These are phyloP conservation scores for Aurelia aurita DNA, from an alignment of 30 jellyfish, hydroid and myxozoan species.

Conservation along the genomic window DNA sequence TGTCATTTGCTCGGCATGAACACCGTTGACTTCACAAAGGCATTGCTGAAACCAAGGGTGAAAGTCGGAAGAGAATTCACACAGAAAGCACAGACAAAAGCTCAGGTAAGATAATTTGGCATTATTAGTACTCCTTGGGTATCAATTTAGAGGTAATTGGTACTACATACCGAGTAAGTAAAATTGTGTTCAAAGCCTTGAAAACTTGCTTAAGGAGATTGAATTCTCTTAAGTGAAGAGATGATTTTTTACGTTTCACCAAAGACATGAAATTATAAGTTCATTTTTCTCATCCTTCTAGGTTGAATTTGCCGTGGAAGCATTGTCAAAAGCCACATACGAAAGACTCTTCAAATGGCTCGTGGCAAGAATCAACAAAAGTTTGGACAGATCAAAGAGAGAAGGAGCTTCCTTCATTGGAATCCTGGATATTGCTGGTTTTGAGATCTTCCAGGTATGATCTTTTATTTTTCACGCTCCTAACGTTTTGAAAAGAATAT, in stretches of 20 bases:
- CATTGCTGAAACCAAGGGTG: conserved; percentile 95
- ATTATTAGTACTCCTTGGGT: too few species aligned
- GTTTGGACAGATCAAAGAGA: conserved; percentile 92
- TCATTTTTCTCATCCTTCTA: background rate
- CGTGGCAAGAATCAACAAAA: conserved; percentile 96
- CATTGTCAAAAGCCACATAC: conserved; percentile 91
- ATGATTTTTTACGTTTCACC: too few species aligned
- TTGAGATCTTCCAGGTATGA: conserved; percentile 95
- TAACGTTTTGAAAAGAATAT: background rate
- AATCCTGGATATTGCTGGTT: conserved; percentile 99
- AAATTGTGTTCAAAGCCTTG: too few species aligned
- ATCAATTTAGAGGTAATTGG: too few species aligned
- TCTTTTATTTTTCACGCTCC: background rate
- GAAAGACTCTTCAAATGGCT: conserved; percentile 99
- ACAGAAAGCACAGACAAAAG: conserved; percentile 96
- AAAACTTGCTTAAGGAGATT: too few species aligned
- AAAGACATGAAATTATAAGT: too few species aligned
- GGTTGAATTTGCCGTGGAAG: conserved; percentile 99
- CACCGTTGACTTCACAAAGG: conserved; percentile 95
- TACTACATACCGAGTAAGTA: too few species aligned
- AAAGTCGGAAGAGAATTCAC: conserved; percentile 99
- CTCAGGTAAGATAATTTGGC: conserved; percentile 72
- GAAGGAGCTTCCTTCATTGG: conserved; percentile 98
- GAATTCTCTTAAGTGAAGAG: too few species aligned
- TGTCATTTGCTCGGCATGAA: conserved; percentile 97